Evolutionary conservation across 2,797 vertebrate genomes (phyloP).

Genomic region (Silurus lanzhouensis): DNA sequence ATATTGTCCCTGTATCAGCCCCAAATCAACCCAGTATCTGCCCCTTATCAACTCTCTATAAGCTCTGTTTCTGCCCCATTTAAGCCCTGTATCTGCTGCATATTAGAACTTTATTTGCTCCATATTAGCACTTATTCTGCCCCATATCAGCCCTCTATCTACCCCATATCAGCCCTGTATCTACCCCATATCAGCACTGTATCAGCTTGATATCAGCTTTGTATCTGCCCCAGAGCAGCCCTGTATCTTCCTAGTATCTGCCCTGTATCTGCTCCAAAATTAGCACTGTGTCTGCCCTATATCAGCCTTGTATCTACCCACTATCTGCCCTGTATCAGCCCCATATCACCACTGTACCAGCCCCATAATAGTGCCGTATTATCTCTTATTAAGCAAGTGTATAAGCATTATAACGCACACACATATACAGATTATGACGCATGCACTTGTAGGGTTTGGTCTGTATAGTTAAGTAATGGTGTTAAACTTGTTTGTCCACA

Average conservation of each 20-base stretch:
- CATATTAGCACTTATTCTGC: too few species aligned
- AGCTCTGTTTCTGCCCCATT: too few species aligned
- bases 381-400: too few species aligned
- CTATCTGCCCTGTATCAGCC: not conserved
- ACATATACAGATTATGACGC: not conserved
- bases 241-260: too few species aligned
- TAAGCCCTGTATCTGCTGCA: too few species aligned
- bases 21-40: not conserved
- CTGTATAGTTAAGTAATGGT: not conserved
- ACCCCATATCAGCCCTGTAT: not conserved
- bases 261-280: not conserved
- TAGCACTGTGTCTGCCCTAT: too few species aligned
- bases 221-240: too few species aligned
- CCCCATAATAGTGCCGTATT: too few species aligned
- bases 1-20: not conserved
- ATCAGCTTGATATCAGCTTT: too few species aligned
- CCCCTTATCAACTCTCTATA: too few species aligned
- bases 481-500: not conserved
- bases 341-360: not conserved
- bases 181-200: not conserved
- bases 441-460: not conserved
- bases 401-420: not conserved
- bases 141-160: not conserved
- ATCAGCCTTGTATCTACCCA: too few species aligned
- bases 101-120: too few species aligned